Percentiles rank a stretch among this genome's conserved stretches.
These are phyloP conservation scores for Drosophila villosipedis DNA, from an alignment of 2,888 invertebrate genomes.

Conservation along the genomic window DNA sequence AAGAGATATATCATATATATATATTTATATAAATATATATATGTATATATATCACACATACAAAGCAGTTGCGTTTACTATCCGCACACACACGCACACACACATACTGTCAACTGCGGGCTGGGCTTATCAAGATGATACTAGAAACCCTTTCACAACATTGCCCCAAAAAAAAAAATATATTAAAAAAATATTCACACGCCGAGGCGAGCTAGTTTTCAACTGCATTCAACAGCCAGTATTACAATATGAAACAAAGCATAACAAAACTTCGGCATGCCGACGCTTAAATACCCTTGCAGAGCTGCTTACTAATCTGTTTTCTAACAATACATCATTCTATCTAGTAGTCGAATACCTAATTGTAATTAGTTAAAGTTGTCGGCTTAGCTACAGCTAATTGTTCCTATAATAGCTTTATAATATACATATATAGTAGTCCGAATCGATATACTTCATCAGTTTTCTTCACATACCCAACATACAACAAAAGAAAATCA, in stretches of 20 bases:
- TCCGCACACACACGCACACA: slow-evolving; percentile 33
- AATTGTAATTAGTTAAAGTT: background rate
- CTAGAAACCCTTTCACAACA: slow-evolving; percentile 22
- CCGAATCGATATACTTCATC: slow-evolving; percentile 1
- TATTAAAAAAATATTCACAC: slow-evolving; percentile 35
- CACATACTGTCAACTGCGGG: slow-evolving; percentile 44
- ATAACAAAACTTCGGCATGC: slow-evolving; percentile 16
- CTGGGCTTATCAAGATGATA: slow-evolving; percentile 46
- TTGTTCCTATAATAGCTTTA: slow-evolving; percentile 11
- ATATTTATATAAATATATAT: slow-evolving; percentile 36
- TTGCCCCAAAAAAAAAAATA: background rate
- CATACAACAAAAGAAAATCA: background rate
- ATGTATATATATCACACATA: slow-evolving; percentile 54
- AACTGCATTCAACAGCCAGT: slow-evolving; percentile 51
- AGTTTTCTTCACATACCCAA: background rate
- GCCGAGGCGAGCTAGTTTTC: slow-evolving; percentile 41
- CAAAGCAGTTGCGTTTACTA: slow-evolving; percentile 60
- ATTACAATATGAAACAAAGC: slow-evolving; percentile 36
- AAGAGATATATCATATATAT: slow-evolving; percentile 67
- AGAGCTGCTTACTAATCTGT: slow-evolving; percentile 16
- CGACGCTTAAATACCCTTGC: slow-evolving; percentile 41
- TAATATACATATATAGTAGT: background rate
- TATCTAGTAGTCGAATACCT: background rate
- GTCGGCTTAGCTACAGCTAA: background rate
- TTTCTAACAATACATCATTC: background rate